Base-by-base conservation (phyloP, 1,140 invertebrate genomes). In the Hormaphis cornu region DNA sequence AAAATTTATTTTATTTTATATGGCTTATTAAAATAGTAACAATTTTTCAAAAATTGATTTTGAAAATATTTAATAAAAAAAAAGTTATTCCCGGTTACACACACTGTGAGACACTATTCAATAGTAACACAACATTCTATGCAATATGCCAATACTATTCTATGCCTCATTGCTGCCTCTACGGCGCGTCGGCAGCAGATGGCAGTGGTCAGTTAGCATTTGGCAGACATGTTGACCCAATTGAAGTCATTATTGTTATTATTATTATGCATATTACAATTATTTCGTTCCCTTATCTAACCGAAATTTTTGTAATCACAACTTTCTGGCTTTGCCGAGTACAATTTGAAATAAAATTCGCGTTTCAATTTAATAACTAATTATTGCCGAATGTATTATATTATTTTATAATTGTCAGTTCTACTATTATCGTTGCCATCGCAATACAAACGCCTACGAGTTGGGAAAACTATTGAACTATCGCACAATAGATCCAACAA, bases 231-330 rank as follows among this genome's bases (percentile, higher is more conserved):
- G n/a, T 20, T 20, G 18, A 44, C 22, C 46, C 30, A 33, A 50
- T 26, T n/a, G n/a, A 3, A 48, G 1, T 12, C 44, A 2, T 3
- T 22, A 8, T 3, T 9, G 4, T 24, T 7, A 20, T 48, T 10
- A 63, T 28, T 28, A 37, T 22, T 40, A 10, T 10, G 20, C 22
- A 40, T n/a, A n/a, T n/a, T 24, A 24, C 22, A 40, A 37, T 37
- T 28, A 54, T 54, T 46, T 33, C 35, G 26, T 35, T 66, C 33
- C 33, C 26, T 66, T 66, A 66, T 66, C 61, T 66, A 66, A 66
- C 61, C 26, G 61, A 66, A 66, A 50, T 35, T 66, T 50, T 22
- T 48, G 61, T 48, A 66, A 61, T 61, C 58, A 59, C 9, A 66
- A 33, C n/a, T 48, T 66, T 66, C 18, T 66, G 1, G 1, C 37